These are phyloP conservation scores for Anguilla megastoma DNA, from an alignment of 2,797 vertebrate genomes.

Conservation along the genomic window DNA sequence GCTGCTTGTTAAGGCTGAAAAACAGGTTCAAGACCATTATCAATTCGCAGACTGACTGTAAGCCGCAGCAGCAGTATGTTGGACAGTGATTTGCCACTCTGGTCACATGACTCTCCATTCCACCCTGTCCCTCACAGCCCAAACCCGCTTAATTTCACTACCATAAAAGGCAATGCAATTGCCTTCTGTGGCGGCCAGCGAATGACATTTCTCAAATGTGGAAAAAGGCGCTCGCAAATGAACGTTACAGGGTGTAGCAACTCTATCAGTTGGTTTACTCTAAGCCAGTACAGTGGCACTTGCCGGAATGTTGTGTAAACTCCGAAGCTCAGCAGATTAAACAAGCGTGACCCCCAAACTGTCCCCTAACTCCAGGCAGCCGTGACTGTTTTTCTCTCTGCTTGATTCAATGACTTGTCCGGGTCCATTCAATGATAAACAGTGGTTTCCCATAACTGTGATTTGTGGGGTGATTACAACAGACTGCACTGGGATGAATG, in stretches of 20 bases:
- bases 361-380: neutral
- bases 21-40: neutral
- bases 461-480: neutral
- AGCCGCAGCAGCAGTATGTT: neutral
- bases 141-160: neutral
- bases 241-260: neutral
- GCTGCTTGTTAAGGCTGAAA: neutral
- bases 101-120: neutral
- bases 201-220: neutral
- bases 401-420: neutral
- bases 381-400: neutral
- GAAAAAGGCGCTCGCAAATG: slow-evolving; percentile 6
- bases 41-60: neutral
- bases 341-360: neutral
- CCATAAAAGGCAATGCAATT: slow-evolving; percentile 3
- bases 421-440: neutral
- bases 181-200: neutral
- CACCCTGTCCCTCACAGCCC: neutral
- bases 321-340: neutral
- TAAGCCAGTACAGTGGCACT: neutral
- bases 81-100: neutral
- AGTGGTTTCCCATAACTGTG: neutral
- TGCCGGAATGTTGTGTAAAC: neutral
- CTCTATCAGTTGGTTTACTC: neutral
- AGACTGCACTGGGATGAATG: neutral